Conservation (phyloP, 2,888 invertebrate genomes). For the Stratiomys singularior region DNA sequence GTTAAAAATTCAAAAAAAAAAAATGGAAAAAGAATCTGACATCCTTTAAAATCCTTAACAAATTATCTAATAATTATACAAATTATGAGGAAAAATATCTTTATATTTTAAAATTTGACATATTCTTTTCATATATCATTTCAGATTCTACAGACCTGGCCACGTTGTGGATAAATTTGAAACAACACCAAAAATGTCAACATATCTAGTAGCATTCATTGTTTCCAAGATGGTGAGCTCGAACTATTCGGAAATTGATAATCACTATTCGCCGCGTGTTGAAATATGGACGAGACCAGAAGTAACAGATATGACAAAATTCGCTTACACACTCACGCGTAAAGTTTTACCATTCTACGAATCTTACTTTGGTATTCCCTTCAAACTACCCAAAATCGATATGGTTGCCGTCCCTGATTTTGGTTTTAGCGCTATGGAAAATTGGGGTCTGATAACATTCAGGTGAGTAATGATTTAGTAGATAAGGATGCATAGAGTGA, state of each 20-base stretch:
- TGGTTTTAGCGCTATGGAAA: conserved; percentile 78
- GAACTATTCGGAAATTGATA: conserved; percentile 58
- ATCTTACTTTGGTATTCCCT: conserved; percentile 72
- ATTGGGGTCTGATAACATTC: conserved; percentile 74
- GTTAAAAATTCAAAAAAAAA: no score
- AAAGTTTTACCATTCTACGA: conserved; percentile 73
- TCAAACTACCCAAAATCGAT: conserved; percentile 75
- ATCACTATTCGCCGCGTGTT: conserved; percentile 58
- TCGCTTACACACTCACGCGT: conserved; percentile 70
- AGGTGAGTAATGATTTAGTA: conserved; percentile 58
- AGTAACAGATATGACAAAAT: conserved; percentile 63
- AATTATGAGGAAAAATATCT: no score
- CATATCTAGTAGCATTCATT: conserved; percentile 77
- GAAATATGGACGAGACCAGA: conserved; percentile 64
- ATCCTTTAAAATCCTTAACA: no score
- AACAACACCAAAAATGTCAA: conserved; percentile 76
- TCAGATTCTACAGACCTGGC: conserved; percentile 62
- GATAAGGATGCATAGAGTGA: not conserved
- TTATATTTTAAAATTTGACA: no score
- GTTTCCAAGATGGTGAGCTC: conserved; percentile 67
- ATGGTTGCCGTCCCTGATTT: conserved; percentile 79
- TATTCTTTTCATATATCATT: not conserved
- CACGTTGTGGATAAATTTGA: conserved; percentile 74
- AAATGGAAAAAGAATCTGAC: no score
- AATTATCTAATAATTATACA: no score